Evolutionary conservation across 1,140 invertebrate species (phyloP), one percentile per base, ranked within the genome.

Genomic region (Zaprionus ornatus): DNA sequence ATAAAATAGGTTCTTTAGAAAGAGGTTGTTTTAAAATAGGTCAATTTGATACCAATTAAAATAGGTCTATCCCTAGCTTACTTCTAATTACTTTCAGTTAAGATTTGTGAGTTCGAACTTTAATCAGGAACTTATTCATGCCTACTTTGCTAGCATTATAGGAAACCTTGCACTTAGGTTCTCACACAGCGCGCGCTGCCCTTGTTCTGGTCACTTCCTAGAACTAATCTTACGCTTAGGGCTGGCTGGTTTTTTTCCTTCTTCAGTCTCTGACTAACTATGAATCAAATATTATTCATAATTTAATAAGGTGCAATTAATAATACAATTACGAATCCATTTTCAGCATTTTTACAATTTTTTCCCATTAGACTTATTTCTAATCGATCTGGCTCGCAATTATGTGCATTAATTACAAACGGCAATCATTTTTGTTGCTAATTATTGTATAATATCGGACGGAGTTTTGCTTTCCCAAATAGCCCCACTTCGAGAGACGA

Each of bases 341-440:
- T 86, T 87, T 57, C 80, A 86, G 74, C 54, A 88, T 86, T 79
- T 78, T 79, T 62, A 76, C 48, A 73, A 65, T 69, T 67, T 70
- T 71, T 74, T 73, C 63, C 75, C 79, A 85, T 86, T 79, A 81
- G 25, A 73, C 67, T 61, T 75, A 72, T 67, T 78, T 68, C 52
- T 45, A 79, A 61, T 60, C 78, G 72, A 80, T 86, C 76, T 82
- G 79, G 77, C 62, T 68, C 57, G 65, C 81, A 88, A 90, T 90
- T 88, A 88, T 88, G 84, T 88, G 81, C 84, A 88, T 88, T 88
- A 88, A 90, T 88, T 90, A 88, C 80, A 42, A 90, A 80, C 66
- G 74, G 74, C 85, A 88, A 88, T 84, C 85, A 80, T 84, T 88
- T 88, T 83, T 77, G 80, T 72, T 68, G 80, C 80, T 88, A 87